Evolutionary conservation across 2,797 vertebrate genomes (phyloP).

Genomic region (Spatula clypeata): DNA sequence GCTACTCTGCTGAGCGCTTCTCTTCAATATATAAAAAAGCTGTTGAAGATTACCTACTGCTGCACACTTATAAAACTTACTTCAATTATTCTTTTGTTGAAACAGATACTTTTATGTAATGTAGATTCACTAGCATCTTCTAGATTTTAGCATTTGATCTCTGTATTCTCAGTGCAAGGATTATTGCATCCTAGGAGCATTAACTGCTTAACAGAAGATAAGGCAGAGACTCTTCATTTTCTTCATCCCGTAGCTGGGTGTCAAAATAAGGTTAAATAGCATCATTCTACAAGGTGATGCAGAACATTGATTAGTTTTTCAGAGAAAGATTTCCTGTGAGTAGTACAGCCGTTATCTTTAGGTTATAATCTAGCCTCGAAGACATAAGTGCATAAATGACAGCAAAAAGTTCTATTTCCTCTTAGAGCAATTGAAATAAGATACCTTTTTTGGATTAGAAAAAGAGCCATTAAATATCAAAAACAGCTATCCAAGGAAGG

Average conservation of each 20-base stretch:
- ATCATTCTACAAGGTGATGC: not conserved
- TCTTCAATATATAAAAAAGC: not conserved
- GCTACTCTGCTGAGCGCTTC: not conserved
- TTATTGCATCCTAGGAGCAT: not conserved
- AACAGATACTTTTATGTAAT: not conserved
- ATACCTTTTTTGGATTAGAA: not conserved
- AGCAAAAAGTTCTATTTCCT: not conserved
- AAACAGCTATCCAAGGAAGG: not conserved
- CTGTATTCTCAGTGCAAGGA: not conserved
- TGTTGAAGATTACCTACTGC: not conserved
- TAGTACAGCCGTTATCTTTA: not conserved
- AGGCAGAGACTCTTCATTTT: not conserved
- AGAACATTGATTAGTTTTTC: not conserved
- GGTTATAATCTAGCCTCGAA: not conserved
- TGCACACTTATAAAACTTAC: not conserved
- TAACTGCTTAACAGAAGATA: not conserved
- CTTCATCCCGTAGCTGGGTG: not conserved
- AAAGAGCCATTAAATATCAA: not conserved
- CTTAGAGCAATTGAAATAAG: not conserved
- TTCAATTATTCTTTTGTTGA: not conserved
- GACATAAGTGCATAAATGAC: not conserved
- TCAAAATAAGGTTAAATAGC: slow-evolving; percentile 37
- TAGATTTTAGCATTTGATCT: slow-evolving; percentile 1
- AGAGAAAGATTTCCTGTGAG: not conserved
- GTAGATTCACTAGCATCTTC: not conserved